Conservation (phyloP, 2,113 vertebrate species). For the Aphelocoma coerulescens region DNA sequence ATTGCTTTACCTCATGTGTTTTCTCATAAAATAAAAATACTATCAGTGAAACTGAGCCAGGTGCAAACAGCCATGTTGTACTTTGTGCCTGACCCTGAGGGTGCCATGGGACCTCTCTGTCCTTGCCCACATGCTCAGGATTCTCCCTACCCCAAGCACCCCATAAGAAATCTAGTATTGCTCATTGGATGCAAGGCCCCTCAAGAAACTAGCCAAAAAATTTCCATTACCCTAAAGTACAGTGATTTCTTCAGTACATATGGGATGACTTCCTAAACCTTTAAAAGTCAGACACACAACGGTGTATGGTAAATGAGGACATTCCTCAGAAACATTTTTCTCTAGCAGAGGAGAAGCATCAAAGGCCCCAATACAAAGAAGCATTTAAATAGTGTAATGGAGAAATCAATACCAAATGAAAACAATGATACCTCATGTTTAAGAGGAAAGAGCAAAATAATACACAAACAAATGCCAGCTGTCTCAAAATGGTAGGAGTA, state of each 20-base stretch:
- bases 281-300: background rate
- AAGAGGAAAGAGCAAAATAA: background rate
- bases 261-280: background rate
- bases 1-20: background rate
- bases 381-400: background rate
- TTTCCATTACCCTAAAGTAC: background rate
- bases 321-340: background rate
- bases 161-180: background rate
- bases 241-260: background rate
- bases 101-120: background rate
- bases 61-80: fast-evolving
- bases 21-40: background rate
- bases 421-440: background rate
- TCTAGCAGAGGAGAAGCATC: background rate
- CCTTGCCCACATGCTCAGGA: fast-evolving
- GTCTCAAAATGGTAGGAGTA: background rate
- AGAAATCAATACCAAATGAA: background rate
- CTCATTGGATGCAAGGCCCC: background rate
- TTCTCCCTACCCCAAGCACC: background rate
- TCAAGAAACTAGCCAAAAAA: background rate
- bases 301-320: background rate
- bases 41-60: background rate
- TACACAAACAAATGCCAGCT: background rate
- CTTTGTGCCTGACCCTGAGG: background rate
- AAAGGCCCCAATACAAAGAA: background rate